Percentiles rank a stretch among this genome's conserved stretches.
phyloP scores from a whole-genome alignment of 2,797 vertebrate genomes.

The Poecile montanus region DNA sequence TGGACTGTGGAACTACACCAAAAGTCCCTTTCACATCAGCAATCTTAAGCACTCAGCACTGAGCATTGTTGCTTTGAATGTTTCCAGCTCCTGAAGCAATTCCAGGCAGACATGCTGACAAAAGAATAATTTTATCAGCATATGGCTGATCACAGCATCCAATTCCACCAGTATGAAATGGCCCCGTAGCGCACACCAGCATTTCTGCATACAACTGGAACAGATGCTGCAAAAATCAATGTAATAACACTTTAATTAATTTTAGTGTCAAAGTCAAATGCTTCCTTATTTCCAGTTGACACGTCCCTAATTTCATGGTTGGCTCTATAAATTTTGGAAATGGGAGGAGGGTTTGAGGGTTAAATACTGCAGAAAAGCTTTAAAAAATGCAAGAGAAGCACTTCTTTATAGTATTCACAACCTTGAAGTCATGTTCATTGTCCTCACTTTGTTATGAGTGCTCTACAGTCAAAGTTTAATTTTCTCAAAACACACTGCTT shows the following conservation, averaged over 20 bases:
- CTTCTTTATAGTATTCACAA: not conserved
- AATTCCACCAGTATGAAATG: conserved; percentile 29
- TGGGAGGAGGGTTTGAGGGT: not conserved
- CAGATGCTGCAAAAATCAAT: conserved; percentile 54
- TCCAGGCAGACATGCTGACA: conserved; percentile 51
- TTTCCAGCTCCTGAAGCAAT: conserved; percentile 57
- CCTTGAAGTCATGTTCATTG: not conserved
- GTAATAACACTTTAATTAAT: conserved; percentile 61
- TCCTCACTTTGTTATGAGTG: not conserved
- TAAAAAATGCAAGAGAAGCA: not conserved
- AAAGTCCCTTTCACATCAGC: conserved; percentile 17
- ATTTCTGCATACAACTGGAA: conserved; percentile 37
- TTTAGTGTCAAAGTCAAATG: conserved; percentile 55
- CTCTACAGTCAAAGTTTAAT: not conserved
- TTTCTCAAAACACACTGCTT: not conserved
- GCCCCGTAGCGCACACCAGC: not conserved
- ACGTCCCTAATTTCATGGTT: not conserved
- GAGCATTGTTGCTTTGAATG: conserved; percentile 41
- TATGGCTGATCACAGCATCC: conserved; percentile 59
- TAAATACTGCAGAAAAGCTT: not conserved
- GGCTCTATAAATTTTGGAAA: not conserved
- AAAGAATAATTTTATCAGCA: conserved; percentile 67
- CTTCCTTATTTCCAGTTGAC: conserved; percentile 47
- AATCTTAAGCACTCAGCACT: conserved; percentile 15
- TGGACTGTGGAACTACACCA: not conserved